A percentile compares a stretch with the other conserved stretches of the same genome.
phyloP scores from a whole-genome alignment of 1,140 invertebrate genomes.

The Pseudomyrmex cubaensis region DNA sequence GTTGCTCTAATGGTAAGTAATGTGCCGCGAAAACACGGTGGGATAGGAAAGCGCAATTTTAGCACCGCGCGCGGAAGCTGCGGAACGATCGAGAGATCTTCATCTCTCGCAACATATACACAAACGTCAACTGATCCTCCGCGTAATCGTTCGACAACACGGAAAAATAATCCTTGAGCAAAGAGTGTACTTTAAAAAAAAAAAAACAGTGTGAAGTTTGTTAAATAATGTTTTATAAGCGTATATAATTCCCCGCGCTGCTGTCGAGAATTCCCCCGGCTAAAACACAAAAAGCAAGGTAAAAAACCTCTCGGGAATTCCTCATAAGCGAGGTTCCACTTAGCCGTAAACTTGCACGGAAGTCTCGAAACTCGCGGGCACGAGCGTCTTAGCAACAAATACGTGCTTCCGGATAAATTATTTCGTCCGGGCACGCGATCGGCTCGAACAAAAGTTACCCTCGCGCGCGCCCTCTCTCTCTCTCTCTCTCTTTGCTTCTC shows the following conservation, averaged over 20 bases:
- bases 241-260: too few relatives aligned
- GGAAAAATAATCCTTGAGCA: too few relatives aligned
- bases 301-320: neutral
- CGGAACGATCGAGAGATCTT: slow-evolving; percentile 28
- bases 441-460: slow-evolving; percentile 26
- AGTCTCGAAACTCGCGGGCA: slow-evolving; percentile 28
- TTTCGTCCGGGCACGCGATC: slow-evolving; percentile 36
- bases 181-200: too few relatives aligned
- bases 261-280: too few relatives aligned
- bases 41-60: slow-evolving; percentile 27
- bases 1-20: slow-evolving; percentile 61
- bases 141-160: too few relatives aligned
- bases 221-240: too few relatives aligned
- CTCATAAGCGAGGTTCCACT: slow-evolving; percentile 11
- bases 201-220: too few relatives aligned
- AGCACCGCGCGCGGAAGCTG: neutral
- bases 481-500: neutral
- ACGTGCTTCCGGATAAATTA: slow-evolving; percentile 50
- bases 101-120: neutral
- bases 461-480: too few relatives aligned
- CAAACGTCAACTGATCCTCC: neutral
- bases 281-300: too few relatives aligned
- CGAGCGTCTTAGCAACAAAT: slow-evolving; percentile 43
- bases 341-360: slow-evolving; percentile 21
- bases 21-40: slow-evolving; percentile 7